These are phyloP conservation scores for Chelonus insularis DNA, from an alignment of 1,140 invertebrate species.

Conservation along the genomic window DNA sequence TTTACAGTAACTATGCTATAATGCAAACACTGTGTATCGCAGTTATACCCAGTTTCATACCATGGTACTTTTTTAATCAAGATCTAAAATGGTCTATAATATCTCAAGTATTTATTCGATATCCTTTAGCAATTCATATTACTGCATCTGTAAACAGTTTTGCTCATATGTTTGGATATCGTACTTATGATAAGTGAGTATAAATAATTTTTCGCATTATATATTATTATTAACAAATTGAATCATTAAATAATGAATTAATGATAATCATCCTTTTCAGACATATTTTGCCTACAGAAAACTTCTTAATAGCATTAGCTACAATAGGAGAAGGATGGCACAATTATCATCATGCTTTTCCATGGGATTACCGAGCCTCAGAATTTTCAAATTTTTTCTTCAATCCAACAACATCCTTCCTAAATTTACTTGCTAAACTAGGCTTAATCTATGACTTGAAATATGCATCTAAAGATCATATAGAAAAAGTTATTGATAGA, in stretches of 20 bases:
- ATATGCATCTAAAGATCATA: not conserved
- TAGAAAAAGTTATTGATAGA: not conserved
- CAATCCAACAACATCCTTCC: not conserved
- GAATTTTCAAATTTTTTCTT: not conserved
- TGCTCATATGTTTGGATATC: not conserved
- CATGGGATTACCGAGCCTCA: slow-evolving; percentile 13
- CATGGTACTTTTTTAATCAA: not conserved
- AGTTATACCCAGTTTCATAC: not conserved
- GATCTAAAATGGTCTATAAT: not conserved
- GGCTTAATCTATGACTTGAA: not conserved
- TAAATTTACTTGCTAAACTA: not conserved
- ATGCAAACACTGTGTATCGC: not conserved
- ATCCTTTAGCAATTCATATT: not conserved
- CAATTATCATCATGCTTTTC: slow-evolving; percentile 21
- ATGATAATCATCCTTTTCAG: too few relatives aligned
- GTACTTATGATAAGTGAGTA: not conserved
- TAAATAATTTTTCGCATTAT: not conserved
- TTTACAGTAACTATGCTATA: not conserved
- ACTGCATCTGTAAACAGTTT: not conserved
- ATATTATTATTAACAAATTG: not conserved
- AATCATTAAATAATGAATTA: too few relatives aligned
- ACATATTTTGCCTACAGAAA: not conserved
- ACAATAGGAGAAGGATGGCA: not conserved
- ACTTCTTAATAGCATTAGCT: not conserved
- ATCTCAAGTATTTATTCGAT: not conserved